phyloP scores from a whole-genome alignment of 2,113 vertebrate genomes.

The Chloroceryle aenea region DNA sequence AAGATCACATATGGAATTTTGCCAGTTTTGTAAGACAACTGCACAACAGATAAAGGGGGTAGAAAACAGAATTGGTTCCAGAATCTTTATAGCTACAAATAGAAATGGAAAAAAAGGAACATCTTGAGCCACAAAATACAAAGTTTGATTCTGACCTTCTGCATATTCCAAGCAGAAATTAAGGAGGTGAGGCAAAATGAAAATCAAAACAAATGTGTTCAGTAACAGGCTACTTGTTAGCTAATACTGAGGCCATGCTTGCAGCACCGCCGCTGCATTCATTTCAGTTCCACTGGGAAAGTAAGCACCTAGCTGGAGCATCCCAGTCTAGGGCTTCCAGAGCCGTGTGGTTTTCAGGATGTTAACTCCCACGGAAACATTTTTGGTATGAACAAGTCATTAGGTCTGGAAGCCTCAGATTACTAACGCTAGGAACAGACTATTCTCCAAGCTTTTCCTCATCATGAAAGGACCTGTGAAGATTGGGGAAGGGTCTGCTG shows the following conservation, averaged over 20 bases:
- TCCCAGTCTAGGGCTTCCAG: not conserved
- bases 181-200: not conserved
- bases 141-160: not conserved
- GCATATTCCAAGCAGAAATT: not conserved
- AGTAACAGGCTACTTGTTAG: not conserved
- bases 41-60: not conserved
- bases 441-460: not conserved
- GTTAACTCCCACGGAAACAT: not conserved
- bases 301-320: not conserved
- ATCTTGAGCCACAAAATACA: not conserved
- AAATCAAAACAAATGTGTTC: not conserved
- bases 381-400: not conserved
- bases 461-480: not conserved
- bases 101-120: not conserved
- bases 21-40: not conserved
- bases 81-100: not conserved
- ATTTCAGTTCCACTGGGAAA: not conserved
- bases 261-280: not conserved
- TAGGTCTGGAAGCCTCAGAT: not conserved
- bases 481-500: not conserved
- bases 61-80: not conserved
- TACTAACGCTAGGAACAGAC: not conserved
- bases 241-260: not conserved
- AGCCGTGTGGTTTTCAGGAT: not conserved
- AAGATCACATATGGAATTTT: not conserved